Evolutionary conservation across 2,113 vertebrate species (phyloP), one percentile per base, ranked within the genome.

Genomic region (Lates calcarifer): DNA sequence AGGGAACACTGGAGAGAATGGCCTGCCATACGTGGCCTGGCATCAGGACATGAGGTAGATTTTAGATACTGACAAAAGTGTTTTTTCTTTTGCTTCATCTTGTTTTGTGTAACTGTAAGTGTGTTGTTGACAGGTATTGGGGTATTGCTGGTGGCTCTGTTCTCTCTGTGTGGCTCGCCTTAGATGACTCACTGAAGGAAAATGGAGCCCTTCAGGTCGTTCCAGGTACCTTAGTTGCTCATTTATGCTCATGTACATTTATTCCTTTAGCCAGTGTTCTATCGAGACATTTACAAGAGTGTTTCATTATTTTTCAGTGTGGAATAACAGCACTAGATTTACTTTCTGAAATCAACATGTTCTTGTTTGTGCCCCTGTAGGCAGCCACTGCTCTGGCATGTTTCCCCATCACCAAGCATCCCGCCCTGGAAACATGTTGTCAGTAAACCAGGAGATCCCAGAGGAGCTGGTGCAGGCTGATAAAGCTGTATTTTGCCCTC

Each of bases 381-480:
- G 94, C 6, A 95, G 89, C 75, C 96, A 96, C 84, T 62, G 77
- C n/a, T 89, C 84, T 15, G 96, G 95, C 29, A 87, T 95, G 80
- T 70, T 95, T 53, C 92, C 90, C 18, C 96, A 96, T 86, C 89
- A 31, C 1, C 81, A 74, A 47, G 90, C 95, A 15, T 7, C 20
- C 5, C 85, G 82, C n/a, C 26, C 77, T 4, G 94, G 95, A 45
- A 96, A 96, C 92, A 94, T 96, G 93, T 89, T 96, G 82, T 89
- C 91, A 31, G 91, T 95, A 75, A 96, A 96, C 66, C 95, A 96
- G 82, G 96, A 96, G 88, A 96, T 96, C 79, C 94, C 95, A 77
- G 93, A 90, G 60, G 90, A 95, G 63, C 84, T 96, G 77, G 75
- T 96, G 41, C 80, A 93, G 51, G 78, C 60, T 49, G 90, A 93